Evolutionary conservation across 2,888 invertebrate species (phyloP).

Genomic region (Cerastis leucographa): DNA sequence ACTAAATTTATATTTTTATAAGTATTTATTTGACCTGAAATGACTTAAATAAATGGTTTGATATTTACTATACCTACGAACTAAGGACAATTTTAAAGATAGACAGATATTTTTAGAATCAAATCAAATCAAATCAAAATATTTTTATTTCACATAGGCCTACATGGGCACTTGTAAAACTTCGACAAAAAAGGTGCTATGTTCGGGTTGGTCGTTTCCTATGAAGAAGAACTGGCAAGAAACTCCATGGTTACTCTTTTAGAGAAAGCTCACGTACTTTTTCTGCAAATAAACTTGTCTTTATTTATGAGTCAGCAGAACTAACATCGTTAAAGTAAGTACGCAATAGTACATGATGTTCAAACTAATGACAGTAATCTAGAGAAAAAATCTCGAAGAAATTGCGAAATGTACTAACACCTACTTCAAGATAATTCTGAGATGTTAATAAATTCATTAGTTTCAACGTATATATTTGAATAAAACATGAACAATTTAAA

Average conservation of each 20-base stretch:
- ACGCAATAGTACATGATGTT: not conserved
- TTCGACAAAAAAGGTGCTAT: no score
- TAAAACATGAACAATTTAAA: conserved; percentile 28
- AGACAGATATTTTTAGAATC: not conserved
- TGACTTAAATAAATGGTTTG: not conserved
- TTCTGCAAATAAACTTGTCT: not conserved
- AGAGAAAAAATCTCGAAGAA: not conserved
- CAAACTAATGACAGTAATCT: not conserved
- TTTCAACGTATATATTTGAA: conserved; percentile 37
- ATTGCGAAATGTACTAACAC: not conserved
- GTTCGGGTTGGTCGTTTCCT: no score
- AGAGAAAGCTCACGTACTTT: not conserved
- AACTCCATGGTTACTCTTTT: no score
- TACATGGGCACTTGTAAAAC: no score
- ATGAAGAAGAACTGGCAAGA: no score
- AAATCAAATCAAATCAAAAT: no score
- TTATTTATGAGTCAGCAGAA: conserved; percentile 2
- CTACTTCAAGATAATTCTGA: not conserved
- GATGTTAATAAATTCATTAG: conserved; percentile 27
- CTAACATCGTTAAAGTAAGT: conserved; percentile 4
- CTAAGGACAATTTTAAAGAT: not conserved
- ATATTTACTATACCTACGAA: not conserved
- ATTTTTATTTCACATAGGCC: no score
- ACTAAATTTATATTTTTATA: not conserved
- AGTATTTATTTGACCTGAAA: not conserved